These are phyloP conservation scores for Spinus pinus DNA, from an alignment of 2,797 vertebrate genomes.

Conservation along the genomic window DNA sequence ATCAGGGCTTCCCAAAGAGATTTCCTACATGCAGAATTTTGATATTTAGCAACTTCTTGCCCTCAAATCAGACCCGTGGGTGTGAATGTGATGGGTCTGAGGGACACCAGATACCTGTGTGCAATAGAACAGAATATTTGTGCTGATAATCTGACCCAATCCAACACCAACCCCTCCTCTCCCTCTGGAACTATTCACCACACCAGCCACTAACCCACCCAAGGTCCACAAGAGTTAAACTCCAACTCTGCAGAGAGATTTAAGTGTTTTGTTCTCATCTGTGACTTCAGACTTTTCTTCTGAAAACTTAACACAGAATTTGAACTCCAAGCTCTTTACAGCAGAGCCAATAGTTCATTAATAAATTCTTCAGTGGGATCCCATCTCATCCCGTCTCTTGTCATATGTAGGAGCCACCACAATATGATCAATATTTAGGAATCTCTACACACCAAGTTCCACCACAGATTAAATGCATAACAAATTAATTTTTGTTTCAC, in stretches of 20 bases:
- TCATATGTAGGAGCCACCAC: neutral
- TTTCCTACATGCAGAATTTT: neutral
- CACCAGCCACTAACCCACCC: neutral
- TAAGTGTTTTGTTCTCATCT: neutral
- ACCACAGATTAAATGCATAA: neutral
- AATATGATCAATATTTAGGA: neutral
- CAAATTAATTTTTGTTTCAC: neutral
- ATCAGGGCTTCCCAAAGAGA: neutral
- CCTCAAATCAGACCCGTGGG: accelerated
- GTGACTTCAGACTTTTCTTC: neutral
- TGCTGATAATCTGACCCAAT: neutral
- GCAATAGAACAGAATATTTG: neutral
- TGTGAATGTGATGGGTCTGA: neutral
- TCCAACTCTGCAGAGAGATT: neutral
- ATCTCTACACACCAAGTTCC: neutral
- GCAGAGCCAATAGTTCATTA: neutral
- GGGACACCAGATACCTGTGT: accelerated
- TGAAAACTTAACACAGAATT: neutral
- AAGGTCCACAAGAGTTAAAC: neutral
- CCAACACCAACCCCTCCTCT: neutral
- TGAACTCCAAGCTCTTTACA: neutral
- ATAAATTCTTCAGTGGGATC: neutral
- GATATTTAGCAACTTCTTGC: neutral
- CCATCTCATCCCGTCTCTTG: neutral
- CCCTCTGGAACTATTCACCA: neutral